Evolutionary conservation across 2,888 invertebrate genomes (phyloP).

Genomic region (Boloria euphrosyne): DNA sequence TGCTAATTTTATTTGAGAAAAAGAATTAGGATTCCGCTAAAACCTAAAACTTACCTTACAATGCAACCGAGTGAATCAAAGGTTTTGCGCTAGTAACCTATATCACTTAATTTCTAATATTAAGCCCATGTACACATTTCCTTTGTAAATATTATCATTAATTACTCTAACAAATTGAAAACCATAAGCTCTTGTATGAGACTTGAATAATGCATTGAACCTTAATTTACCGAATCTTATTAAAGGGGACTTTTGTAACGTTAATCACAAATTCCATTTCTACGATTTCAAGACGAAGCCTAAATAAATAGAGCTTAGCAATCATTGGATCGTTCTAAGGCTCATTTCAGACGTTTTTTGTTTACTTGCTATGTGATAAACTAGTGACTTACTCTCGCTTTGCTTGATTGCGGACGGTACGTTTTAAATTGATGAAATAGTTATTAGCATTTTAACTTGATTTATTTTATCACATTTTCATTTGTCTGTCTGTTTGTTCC

Average conservation of each 20-base stretch:
- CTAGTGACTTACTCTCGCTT: no score
- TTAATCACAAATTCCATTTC: constrained; percentile 28
- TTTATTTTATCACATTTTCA: no score
- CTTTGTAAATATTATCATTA: constrained; percentile 1
- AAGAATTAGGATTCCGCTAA: no score
- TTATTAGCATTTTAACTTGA: no score
- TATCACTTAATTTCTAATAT: not conserved
- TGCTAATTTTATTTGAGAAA: no score
- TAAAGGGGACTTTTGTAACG: constrained; percentile 20
- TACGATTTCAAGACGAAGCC: constrained; percentile 19
- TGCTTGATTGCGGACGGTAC: no score
- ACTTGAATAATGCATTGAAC: constrained; percentile 21
- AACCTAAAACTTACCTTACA: no score
- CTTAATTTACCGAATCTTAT: constrained; percentile 25
- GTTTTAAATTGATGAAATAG: no score
- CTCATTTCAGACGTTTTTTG: constrained; percentile 6
- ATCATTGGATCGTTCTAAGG: constrained; percentile 12
- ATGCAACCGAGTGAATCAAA: no score
- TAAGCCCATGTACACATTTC: not conserved
- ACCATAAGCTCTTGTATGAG: constrained; percentile 10
- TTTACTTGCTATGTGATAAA: not conserved
- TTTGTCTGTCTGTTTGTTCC: no score
- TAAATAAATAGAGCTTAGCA: constrained; percentile 18
- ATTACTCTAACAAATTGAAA: constrained; percentile 3
- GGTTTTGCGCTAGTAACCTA: no score